Percentiles rank a stretch among this genome's conserved stretches.
These are phyloP conservation scores for Siderastrea siderea DNA, from an alignment of 92 coral and sea anemone species.

Conservation along the genomic window DNA sequence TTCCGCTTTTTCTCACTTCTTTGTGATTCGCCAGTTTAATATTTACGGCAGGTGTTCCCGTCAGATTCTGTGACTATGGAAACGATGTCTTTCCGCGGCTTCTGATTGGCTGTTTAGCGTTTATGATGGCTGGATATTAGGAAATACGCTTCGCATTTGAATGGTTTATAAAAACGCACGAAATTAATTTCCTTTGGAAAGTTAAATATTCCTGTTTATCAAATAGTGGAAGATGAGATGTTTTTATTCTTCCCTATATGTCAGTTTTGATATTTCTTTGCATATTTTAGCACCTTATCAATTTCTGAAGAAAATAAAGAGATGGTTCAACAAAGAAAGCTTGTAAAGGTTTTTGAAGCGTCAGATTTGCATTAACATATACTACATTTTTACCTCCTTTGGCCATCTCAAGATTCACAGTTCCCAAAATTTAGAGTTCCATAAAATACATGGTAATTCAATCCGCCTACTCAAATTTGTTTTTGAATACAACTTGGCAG, in stretches of 20 bases:
- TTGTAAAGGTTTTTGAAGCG: background rate
- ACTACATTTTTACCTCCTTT: too few relatives aligned
- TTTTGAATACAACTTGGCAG: background rate
- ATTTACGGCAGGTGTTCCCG: slow-evolving; percentile 84
- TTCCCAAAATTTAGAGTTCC: background rate
- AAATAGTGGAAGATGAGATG: background rate
- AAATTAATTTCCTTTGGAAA: background rate
- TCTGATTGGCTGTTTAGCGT: slow-evolving; percentile 43
- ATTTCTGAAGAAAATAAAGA: background rate
- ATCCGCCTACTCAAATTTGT: background rate
- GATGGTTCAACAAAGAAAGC: background rate
- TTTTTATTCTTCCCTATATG: background rate
- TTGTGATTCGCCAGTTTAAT: slow-evolving; percentile 78
- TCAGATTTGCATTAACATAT: too few relatives aligned
- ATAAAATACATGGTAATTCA: background rate
- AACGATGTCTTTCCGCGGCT: slow-evolving; percentile 40
- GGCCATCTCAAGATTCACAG: background rate
- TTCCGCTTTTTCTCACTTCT: slow-evolving; percentile 32
- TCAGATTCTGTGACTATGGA: slow-evolving; percentile 64
- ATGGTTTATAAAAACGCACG: slow-evolving; percentile 9
- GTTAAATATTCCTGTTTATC: background rate
- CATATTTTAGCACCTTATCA: background rate
- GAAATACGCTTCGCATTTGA: slow-evolving; percentile 11
- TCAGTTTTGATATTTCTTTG: slow-evolving; percentile 11
- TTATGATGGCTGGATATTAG: slow-evolving; percentile 4